These are phyloP conservation scores for Ectemnius cavifrons DNA, from an alignment of 2,888 invertebrate genomes.

Conservation along the genomic window DNA sequence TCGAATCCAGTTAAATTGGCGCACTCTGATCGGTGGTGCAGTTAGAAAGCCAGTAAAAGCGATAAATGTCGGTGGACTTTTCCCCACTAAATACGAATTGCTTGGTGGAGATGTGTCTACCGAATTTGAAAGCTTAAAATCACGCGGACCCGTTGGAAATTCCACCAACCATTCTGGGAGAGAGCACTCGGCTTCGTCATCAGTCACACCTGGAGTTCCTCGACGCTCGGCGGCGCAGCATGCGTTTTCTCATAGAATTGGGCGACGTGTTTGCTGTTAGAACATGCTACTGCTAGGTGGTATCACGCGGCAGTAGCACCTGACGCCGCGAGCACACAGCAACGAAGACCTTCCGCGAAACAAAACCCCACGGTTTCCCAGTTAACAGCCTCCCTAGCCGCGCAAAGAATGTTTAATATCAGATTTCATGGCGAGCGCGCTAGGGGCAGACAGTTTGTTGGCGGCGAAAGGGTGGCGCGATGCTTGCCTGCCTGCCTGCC, in stretches of 20 bases:
- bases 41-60: neutral
- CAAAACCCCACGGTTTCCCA: slow-evolving; percentile 48
- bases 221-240: neutral
- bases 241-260: slow-evolving; percentile 32
- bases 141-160: neutral
- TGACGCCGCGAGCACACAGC: slow-evolving; percentile 10
- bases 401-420: slow-evolving; percentile 73
- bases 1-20: neutral
- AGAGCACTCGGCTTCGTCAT: neutral
- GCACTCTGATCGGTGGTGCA: neutral
- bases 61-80: neutral
- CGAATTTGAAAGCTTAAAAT: neutral
- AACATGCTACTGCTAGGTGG: slow-evolving; percentile 5
- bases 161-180: neutral
- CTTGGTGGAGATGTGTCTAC: no score
- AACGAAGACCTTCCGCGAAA: slow-evolving; percentile 20
- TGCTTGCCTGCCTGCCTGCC: slow-evolving; percentile 12
- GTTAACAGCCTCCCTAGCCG: slow-evolving; percentile 51
- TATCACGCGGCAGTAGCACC: slow-evolving; percentile 24
- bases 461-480: slow-evolving; percentile 31
- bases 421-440: slow-evolving; percentile 66
- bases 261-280: slow-evolving; percentile 8
- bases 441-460: slow-evolving; percentile 39
- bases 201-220: slow-evolving; percentile 10
- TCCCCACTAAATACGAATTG: neutral